Base-by-base conservation (phyloP, 2,113 vertebrate species). In the Heloderma charlesbogerti region DNA sequence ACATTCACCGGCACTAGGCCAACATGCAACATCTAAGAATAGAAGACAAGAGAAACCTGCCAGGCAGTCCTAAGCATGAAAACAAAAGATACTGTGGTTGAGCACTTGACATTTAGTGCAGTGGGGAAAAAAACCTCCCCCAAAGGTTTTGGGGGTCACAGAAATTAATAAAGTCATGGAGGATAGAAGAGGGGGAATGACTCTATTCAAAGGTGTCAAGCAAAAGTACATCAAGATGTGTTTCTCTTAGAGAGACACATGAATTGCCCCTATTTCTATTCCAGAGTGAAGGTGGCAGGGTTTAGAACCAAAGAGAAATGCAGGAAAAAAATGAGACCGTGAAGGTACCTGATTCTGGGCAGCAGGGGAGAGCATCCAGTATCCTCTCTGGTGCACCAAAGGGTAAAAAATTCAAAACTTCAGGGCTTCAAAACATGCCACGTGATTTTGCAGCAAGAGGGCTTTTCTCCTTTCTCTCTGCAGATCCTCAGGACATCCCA, bases 261-360 rank as follows among this genome's bases (percentile, higher is more conserved):
- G 25, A 84, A 67, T 13, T 13, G 6, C 2, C 3, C 37, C 22
- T 34, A 60, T 63, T 13, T 3, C n/a, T 25, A 72, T 63, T 45
- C 10, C 51, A 85, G 18, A 27, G 10, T 18, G 7, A 15, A 29
- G 15, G 13, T n/a, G 9, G 63, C 10, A 40, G 4, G 13, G n/a
- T 43, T 78, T 27, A n/a, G 7, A 85, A n/a, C 31, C 3, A 63
- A 84, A 89, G 69, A 54, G 9, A 48, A 85, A 43, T 45, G 54
- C 60, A n/a, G 80, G 22, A 12, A 7, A 18, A 6, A 6, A 34
- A 78, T 13, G 34, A 40, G 74, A 67, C 43, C 18, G 13, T 69
- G 51, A 92, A 95, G 87, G 15, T 97, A 98, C 98, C 98, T 98
- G 96, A 92, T 89, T 92, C 95, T 92, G 94, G 91, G 96, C 90